A percentile compares a stretch with the other conserved stretches of the same genome.
These are phyloP conservation scores for Elanoides forficatus DNA, from an alignment of 2,113 vertebrate species.

Conservation along the genomic window DNA sequence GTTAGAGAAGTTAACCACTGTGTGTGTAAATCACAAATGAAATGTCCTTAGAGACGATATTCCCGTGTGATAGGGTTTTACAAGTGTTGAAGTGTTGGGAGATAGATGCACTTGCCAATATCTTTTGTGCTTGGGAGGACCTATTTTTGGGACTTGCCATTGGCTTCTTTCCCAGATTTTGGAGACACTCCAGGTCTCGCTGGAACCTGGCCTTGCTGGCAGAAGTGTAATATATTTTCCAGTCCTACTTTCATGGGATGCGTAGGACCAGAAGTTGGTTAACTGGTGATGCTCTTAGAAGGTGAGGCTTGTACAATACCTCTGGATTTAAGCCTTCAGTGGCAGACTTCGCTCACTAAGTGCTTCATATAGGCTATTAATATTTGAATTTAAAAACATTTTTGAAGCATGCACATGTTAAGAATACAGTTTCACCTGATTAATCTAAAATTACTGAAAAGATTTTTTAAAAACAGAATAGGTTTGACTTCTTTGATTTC, in stretches of 20 bases:
- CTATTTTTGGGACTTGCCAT: neutral
- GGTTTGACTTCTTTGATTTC: neutral
- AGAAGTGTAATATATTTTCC: neutral
- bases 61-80: neutral
- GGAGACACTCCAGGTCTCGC: neutral
- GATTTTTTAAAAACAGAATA: neutral
- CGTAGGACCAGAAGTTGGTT: neutral
- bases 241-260: neutral
- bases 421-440: neutral
- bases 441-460: neutral
- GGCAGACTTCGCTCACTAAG: neutral
- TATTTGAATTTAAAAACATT: neutral
- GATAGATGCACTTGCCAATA: neutral
- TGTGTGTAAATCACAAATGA: neutral
- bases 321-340: neutral
- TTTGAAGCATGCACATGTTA: neutral
- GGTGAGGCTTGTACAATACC: neutral
- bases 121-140: neutral
- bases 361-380: neutral
- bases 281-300: neutral
- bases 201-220: neutral
- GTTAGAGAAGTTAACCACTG: neutral
- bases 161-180: slow-evolving; percentile 3
- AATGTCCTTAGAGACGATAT: neutral
- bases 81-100: neutral